A percentile compares a stretch with the other conserved stretches of the same genome.
These are phyloP conservation scores for Somateria mollissima DNA, from an alignment of 2,797 vertebrate genomes.

Conservation along the genomic window DNA sequence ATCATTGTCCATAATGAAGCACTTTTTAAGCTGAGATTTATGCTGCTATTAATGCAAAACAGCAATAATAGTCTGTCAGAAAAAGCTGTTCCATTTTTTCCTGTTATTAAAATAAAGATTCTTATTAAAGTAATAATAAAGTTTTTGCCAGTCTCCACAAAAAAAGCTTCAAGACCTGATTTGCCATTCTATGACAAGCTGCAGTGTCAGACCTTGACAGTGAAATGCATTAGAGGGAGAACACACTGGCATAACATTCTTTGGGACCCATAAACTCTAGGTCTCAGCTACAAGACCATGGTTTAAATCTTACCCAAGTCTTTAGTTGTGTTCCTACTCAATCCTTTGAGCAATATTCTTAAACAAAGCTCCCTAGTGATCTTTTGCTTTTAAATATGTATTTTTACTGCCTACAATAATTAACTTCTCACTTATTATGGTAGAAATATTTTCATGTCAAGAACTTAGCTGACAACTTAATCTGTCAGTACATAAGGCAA, in stretches of 20 bases:
- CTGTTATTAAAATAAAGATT: not conserved
- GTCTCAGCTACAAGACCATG: not conserved
- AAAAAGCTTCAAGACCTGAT: not conserved
- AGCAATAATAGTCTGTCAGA: not conserved
- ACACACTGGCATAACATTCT: not conserved
- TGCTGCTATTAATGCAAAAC: not conserved
- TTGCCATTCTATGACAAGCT: not conserved
- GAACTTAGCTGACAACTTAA: not conserved
- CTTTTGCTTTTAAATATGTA: not conserved
- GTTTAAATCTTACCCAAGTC: not conserved
- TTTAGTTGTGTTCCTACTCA: not conserved
- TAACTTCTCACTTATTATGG: not conserved
- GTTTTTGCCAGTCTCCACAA: not conserved
- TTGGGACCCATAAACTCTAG: not conserved
- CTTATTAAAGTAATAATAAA: not conserved
- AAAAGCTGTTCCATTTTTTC: not conserved
- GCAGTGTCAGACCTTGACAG: not conserved
- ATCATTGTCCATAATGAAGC: not conserved
- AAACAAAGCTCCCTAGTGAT: not conserved
- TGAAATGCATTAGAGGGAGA: not conserved
- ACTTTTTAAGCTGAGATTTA: not conserved
- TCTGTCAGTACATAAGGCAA: rapidly evolving
- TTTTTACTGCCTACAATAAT: not conserved
- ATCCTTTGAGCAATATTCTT: not conserved
- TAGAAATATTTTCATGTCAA: not conserved